Percentiles rank a stretch among this genome's conserved stretches.
Evolutionary conservation across 2,888 invertebrate species (phyloP).

Genomic region (Ormia ochracea): DNA sequence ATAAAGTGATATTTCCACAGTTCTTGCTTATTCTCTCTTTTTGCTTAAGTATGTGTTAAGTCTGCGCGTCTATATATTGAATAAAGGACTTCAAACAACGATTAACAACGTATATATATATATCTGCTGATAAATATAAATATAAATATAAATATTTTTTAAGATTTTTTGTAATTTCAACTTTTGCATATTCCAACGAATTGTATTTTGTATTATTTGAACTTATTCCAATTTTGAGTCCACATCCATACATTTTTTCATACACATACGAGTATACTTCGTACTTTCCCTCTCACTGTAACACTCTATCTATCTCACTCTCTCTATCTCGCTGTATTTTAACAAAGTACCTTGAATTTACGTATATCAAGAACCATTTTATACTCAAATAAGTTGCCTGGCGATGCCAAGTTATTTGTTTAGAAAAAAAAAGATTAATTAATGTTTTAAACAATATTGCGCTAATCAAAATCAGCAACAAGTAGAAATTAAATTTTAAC

Average conservation of each 20-base stretch:
- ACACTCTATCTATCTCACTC: neutral
- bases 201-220: slow-evolving; percentile 13
- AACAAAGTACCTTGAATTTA: slow-evolving; percentile 49
- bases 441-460: slow-evolving; percentile 27
- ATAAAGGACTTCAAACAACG: slow-evolving; percentile 27
- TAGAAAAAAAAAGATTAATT: neutral
- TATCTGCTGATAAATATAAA: neutral
- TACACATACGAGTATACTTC: too few relatives aligned
- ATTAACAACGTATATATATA: slow-evolving; percentile 25
- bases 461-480: slow-evolving; percentile 25
- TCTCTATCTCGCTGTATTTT: neutral
- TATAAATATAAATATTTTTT: slow-evolving; percentile 31
- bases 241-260: neutral
- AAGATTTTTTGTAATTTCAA: slow-evolving; percentile 5
- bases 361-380: slow-evolving; percentile 22
- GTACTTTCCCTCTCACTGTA: neutral
- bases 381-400: slow-evolving; percentile 34
- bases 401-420: slow-evolving; percentile 6
- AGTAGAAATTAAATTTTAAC: slow-evolving; percentile 1
- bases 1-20: slow-evolving; percentile 67
- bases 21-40: neutral
- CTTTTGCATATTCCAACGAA: neutral
- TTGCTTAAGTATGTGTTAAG: neutral
- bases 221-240: neutral
- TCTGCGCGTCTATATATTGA: neutral